These are phyloP conservation scores for Heliconius hortense DNA, from an alignment of 2,888 invertebrate species.

Conservation along the genomic window DNA sequence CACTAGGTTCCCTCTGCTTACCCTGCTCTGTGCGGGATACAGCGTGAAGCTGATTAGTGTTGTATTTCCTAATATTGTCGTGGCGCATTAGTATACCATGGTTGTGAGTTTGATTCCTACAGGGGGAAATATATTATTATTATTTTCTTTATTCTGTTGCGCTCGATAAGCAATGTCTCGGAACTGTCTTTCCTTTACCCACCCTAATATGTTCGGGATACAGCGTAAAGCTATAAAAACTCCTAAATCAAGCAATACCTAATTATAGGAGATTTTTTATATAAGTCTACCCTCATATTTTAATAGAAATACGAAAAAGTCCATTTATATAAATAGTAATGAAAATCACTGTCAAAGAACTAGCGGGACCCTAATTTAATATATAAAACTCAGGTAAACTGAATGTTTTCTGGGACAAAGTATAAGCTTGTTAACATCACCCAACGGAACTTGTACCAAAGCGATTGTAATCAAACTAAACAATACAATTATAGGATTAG, in stretches of 20 bases:
- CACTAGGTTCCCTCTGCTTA: too few species aligned
- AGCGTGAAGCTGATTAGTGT: not conserved
- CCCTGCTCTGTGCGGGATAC: too few species aligned
- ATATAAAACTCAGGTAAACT: constrained; percentile 26
- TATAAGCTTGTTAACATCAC: constrained; percentile 23
- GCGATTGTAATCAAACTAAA: constrained; percentile 26
- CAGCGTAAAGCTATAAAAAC: not conserved
- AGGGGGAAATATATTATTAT: not conserved
- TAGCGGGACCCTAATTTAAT: constrained; percentile 7
- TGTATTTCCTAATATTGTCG: not conserved
- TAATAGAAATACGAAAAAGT: not conserved
- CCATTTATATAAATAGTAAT: not conserved
- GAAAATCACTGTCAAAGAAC: not conserved
- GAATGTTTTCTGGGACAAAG: constrained; percentile 24
- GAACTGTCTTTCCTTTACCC: too few species aligned
- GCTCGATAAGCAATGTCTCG: too few species aligned
- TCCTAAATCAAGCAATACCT: not conserved
- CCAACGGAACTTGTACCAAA: constrained; percentile 14
- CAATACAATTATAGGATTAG: constrained; percentile 26
- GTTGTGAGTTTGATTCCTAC: not conserved
- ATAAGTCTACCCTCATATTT: too few species aligned
- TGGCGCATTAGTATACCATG: not conserved
- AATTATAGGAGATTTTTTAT: not conserved
- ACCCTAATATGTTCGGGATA: too few species aligned
- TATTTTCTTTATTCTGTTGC: not conserved